Percentiles rank a stretch among this genome's conserved stretches.
phyloP scores from a whole-genome alignment of 1,140 invertebrate genomes.

The Hylyphantes graminicola region DNA sequence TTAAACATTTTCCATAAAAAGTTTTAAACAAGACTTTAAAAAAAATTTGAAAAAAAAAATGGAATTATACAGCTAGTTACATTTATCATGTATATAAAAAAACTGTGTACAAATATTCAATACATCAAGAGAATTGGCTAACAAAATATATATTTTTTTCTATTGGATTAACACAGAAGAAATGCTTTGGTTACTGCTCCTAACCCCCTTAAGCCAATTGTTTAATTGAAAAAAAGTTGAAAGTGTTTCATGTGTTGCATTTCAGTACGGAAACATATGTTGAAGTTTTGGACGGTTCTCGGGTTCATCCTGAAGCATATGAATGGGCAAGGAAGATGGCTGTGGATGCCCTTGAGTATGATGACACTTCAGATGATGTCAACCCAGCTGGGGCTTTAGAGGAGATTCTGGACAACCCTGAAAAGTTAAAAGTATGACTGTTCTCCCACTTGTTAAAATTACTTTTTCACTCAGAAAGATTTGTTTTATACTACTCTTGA shows the following conservation, averaged over 20 bases:
- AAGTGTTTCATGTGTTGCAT: neutral
- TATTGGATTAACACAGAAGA: no score
- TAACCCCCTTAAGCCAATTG: neutral
- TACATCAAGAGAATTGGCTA: no score
- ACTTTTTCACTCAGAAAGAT: neutral
- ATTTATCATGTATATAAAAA: no score
- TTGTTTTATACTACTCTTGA: no score
- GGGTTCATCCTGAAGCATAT: slow-evolving; percentile 99
- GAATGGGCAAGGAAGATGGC: slow-evolving; percentile 99
- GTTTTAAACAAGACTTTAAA: no score
- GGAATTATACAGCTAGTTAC: no score
- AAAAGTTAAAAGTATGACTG: slow-evolving; percentile 80
- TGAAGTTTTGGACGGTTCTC: slow-evolving; percentile 95
- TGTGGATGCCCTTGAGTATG: slow-evolving; percentile 98
- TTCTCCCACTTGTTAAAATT: neutral
- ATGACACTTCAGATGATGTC: slow-evolving; percentile 86
- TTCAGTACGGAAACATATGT: slow-evolving; percentile 90
- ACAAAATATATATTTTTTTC: no score
- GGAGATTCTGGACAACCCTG: slow-evolving; percentile 95
- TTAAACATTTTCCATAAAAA: no score
- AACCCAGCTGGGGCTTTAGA: slow-evolving; percentile 97
- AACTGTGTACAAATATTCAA: no score
- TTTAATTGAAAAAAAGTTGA: no score
- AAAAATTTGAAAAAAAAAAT: no score
- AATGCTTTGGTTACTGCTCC: neutral